These are phyloP conservation scores for Himalopsyche kuldschensis DNA, from an alignment of 2,888 invertebrate species.

Conservation along the genomic window DNA sequence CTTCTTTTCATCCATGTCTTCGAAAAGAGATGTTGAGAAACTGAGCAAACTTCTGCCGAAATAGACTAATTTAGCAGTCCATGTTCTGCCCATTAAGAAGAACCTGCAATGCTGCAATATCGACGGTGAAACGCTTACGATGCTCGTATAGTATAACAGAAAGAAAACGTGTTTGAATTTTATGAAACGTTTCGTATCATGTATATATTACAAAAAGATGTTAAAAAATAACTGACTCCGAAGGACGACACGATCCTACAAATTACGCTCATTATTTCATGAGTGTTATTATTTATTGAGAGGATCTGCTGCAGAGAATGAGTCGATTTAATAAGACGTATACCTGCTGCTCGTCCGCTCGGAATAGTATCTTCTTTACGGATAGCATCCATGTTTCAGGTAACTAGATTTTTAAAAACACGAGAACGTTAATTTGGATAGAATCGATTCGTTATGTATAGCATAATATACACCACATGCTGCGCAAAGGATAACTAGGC, in stretches of 20 bases:
- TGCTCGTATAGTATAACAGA: too few species aligned
- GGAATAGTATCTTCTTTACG: not conserved
- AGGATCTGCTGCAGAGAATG: not conserved
- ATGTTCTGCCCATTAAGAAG: too few species aligned
- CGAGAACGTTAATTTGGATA: not conserved
- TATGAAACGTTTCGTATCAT: not conserved
- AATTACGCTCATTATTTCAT: not conserved
- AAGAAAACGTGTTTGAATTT: not conserved
- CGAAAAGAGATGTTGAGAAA: too few species aligned
- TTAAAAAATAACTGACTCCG: not conserved
- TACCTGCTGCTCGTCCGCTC: not conserved
- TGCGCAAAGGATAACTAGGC: not conserved
- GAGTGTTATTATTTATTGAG: constrained; percentile 3
- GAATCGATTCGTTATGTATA: not conserved
- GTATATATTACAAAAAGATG: not conserved
- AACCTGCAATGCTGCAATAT: too few species aligned
- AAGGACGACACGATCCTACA: constrained; percentile 6
- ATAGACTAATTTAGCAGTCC: too few species aligned
- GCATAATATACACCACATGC: not conserved
- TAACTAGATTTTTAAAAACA: not conserved
- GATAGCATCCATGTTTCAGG: not conserved
- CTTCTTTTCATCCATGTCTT: too few species aligned
- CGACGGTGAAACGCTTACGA: too few species aligned
- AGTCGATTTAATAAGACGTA: not conserved
- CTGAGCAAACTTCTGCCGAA: too few species aligned